Evolutionary conservation across 2,888 invertebrate species (phyloP).

Genomic region (Fissipunctia ypsillon): DNA sequence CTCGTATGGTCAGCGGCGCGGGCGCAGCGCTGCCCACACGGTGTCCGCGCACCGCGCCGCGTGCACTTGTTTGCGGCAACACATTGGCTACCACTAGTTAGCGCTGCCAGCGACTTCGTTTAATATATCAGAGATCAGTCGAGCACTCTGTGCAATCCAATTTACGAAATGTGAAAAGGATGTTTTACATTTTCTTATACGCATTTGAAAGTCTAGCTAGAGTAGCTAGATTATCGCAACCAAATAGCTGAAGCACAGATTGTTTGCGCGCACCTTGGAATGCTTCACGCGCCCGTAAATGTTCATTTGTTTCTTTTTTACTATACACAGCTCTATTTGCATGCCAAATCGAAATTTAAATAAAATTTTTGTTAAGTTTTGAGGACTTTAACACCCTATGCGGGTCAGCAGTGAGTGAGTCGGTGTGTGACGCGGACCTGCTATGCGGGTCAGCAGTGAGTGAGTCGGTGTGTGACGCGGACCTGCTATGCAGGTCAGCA

Average conservation of each 20-base stretch:
- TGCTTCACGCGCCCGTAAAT: too few species aligned
- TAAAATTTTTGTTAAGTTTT: too few species aligned
- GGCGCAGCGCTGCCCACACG: slow-evolving; percentile 1
- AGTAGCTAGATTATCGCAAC: background rate
- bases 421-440: too few species aligned
- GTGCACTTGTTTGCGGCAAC: slow-evolving; percentile 7
- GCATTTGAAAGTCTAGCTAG: background rate
- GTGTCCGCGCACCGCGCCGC: slow-evolving; percentile 4
- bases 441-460: too few species aligned
- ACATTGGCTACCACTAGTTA: background rate
- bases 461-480: too few species aligned
- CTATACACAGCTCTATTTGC: too few species aligned
- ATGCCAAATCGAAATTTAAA: too few species aligned
- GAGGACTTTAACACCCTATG: too few species aligned
- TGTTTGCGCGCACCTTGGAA: too few species aligned
- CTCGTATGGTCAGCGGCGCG: background rate
- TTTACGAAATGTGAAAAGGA: background rate
- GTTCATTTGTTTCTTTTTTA: too few species aligned
- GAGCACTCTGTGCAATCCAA: background rate
- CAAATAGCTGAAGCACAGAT: background rate
- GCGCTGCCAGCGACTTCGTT: background rate
- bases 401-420: too few species aligned
- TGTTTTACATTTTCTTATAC: background rate
- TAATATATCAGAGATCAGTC: background rate
- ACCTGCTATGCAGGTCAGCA: too few species aligned